These are phyloP conservation scores for Drosophila miranda DNA, from an alignment of 1,140 invertebrate species.

Conservation along the genomic window DNA sequence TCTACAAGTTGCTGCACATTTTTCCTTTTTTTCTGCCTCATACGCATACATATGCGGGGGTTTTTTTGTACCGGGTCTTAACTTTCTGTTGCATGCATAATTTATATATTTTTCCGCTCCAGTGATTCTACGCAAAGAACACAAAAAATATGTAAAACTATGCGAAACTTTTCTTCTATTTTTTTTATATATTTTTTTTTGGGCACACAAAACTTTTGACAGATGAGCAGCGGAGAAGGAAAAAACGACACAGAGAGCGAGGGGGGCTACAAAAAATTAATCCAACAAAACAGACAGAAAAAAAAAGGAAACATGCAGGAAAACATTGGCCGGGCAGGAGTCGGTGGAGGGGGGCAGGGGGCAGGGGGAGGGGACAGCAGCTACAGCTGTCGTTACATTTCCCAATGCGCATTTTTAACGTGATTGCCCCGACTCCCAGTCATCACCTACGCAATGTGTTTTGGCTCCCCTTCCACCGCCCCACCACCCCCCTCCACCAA, in stretches of 20 bases:
- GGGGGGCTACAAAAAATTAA: slow-evolving; percentile 57
- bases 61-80: slow-evolving; percentile 30
- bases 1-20: slow-evolving; percentile 48
- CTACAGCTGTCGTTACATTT: slow-evolving; percentile 73
- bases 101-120: slow-evolving; percentile 72
- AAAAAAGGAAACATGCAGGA: slow-evolving; percentile 42
- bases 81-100: slow-evolving; percentile 77
- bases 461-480: slow-evolving; percentile 25
- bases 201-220: slow-evolving; percentile 41
- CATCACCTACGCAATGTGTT: slow-evolving; percentile 34
- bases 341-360: too few relatives aligned
- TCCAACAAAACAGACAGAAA: slow-evolving; percentile 36
- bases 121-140: slow-evolving; percentile 28
- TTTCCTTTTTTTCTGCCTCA: slow-evolving; percentile 27
- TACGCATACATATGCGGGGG: not conserved
- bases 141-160: slow-evolving; percentile 72
- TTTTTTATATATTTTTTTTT: too few relatives aligned
- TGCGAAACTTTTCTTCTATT: slow-evolving; percentile 60
- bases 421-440: slow-evolving; percentile 42
- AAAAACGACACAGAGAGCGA: slow-evolving; percentile 16
- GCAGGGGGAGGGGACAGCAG: slow-evolving; percentile 26
- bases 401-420: slow-evolving; percentile 67
- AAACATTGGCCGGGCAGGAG: slow-evolving; percentile 21
- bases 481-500: not conserved
- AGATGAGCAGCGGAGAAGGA: slow-evolving; percentile 9